Conservation (phyloP, 2,888 invertebrate genomes). For the Lasioglossum pauxillum region DNA sequence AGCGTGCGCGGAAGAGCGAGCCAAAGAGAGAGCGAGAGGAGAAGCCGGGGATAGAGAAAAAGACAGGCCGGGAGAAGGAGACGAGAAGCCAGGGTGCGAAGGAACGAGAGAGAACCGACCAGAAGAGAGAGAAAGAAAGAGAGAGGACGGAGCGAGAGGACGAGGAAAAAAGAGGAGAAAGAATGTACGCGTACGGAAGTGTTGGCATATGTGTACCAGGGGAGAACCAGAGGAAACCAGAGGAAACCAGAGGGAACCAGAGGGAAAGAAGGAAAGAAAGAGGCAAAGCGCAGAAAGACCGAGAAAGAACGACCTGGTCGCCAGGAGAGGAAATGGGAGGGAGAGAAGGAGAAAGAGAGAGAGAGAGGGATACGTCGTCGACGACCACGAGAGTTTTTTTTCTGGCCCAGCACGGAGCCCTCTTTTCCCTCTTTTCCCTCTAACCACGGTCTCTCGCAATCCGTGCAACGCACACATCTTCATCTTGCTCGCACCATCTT, state of each 20-base stretch:
- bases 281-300: conserved; percentile 16
- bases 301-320: conserved; percentile 11
- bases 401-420: conserved; percentile 64
- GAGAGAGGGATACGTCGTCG: conserved; percentile 34
- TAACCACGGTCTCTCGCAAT: conserved; percentile 62
- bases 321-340: not conserved
- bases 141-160: not conserved
- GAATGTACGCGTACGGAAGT: conserved; percentile 48
- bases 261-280: conserved; percentile 27
- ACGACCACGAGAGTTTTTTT: conserved; percentile 64
- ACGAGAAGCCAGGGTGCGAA: conserved; percentile 36
- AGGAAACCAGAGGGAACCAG: conserved; percentile 9
- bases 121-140: not conserved
- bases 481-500: conserved; percentile 48
- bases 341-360: conserved; percentile 9
- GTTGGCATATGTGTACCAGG: conserved; percentile 45
- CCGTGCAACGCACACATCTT: conserved; percentile 63
- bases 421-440: conserved; percentile 29
- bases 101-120: conserved; percentile 4
- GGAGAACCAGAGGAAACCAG: conserved; percentile 11
- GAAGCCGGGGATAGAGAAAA: conserved; percentile 28
- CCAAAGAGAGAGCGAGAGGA: conserved; percentile 39
- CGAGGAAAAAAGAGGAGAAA: conserved; percentile 3
- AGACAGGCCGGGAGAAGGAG: conserved; percentile 44
- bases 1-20: conserved; percentile 53